A percentile compares a stretch with the other conserved stretches of the same genome.
Evolutionary conservation across 2,113 vertebrate species (phyloP).

Genomic region (Alexandromys fortis): DNA sequence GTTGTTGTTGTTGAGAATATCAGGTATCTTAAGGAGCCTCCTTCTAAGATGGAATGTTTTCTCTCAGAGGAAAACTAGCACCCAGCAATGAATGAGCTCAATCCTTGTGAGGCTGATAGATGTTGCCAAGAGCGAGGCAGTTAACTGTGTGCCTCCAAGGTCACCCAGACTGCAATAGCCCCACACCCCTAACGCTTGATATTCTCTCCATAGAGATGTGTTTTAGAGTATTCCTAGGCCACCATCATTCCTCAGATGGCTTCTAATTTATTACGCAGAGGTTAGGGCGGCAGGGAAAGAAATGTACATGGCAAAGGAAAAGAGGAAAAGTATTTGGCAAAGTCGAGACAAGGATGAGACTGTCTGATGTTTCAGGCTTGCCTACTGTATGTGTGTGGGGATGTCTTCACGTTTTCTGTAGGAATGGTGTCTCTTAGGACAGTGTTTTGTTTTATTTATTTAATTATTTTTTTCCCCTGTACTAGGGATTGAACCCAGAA

Average conservation of each 20-base stretch:
- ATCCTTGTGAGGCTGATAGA: not conserved
- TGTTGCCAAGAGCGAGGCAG: not conserved
- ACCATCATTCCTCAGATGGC: not conserved
- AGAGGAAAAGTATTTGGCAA: not conserved
- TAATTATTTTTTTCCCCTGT: not conserved
- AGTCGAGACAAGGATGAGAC: not conserved
- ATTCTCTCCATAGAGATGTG: not conserved
- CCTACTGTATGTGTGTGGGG: not conserved
- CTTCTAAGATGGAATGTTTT: not conserved
- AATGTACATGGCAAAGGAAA: not conserved
- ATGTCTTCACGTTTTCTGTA: not conserved
- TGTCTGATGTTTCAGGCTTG: not conserved
- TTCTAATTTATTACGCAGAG: not conserved
- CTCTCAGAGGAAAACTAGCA: not conserved
- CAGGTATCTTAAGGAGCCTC: not conserved
- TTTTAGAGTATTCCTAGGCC: not conserved
- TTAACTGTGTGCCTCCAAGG: not conserved
- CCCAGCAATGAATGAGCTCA: not conserved
- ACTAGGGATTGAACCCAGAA: not conserved
- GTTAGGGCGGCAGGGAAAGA: slow-evolving; percentile 4
- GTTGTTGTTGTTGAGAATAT: not conserved
- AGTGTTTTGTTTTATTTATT: slow-evolving; percentile 2
- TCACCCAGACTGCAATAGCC: not conserved
- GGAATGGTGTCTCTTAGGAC: slow-evolving; percentile 23
- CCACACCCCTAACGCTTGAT: not conserved